Base-by-base conservation (phyloP, 2,113 vertebrate species). In the Heptranchias perlo region DNA sequence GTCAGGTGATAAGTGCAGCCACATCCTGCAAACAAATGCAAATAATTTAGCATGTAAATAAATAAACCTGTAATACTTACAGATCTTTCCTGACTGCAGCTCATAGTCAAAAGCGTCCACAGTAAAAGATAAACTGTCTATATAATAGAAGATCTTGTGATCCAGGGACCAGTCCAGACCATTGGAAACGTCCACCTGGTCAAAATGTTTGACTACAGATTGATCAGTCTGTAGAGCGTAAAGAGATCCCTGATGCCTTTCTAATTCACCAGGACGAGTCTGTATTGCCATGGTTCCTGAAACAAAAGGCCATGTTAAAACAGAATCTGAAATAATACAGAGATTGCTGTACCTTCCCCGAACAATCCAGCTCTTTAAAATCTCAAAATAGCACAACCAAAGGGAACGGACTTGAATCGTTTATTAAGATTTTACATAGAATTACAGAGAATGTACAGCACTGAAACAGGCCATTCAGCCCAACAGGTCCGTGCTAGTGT, bases 151-250 rank as follows among this genome's bases (percentile, higher is more conserved):
- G 13, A 97, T 98, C 96, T 96, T 98, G 96, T 98, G 98, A 96
- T 99, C 99, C 96, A 98, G 96, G 0, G 99, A 99, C 99, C 99
- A 99, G 96, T 99, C 99, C 97, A 99, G 96, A 28, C 99, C 99
- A 0, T 99, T 99, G 54, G 99, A 99, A 96, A 99, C 98, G 97
- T 98, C 98, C 97, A 99, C 99, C 97, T 98, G 97, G 96, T 98
- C 97, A 35, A 99, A 98, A 96, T 98, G 97, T 96, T 98, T 98
- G 96, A 98, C 96, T 16, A 98, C 98, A 0, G 97, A 97, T 96
- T 97, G 97, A 96, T 98, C 97, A 0, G 98, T 91, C 91, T 97
- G 97, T 25, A 99, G 98, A 0, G 97, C 97, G 73, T 98, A 99
- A 62, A 99, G 96, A 31, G 98, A 97, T 0, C 98, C 98, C 96